These are phyloP conservation scores for Cryptomyrus ogoouensis DNA, from an alignment of 2,113 vertebrate species.

Conservation along the genomic window DNA sequence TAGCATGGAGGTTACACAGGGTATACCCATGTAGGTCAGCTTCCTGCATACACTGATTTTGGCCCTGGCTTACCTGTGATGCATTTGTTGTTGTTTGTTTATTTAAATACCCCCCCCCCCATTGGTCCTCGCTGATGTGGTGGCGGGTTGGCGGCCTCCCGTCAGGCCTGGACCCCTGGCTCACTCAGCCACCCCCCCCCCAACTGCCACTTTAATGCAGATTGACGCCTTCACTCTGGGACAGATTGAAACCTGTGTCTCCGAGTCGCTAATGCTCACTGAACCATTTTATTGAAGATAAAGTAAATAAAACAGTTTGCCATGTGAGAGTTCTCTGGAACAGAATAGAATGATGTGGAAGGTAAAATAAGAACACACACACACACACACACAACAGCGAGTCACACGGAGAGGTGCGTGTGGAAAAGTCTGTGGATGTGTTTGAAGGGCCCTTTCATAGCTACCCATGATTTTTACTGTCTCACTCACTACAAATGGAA, in stretches of 20 bases:
- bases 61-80: neutral
- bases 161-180: slow-evolving; percentile 35
- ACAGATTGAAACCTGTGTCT: slow-evolving; percentile 86
- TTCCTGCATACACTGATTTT: neutral
- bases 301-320: slow-evolving; percentile 94
- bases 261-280: slow-evolving; percentile 84
- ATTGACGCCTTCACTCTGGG: slow-evolving; percentile 66
- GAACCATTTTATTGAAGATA: slow-evolving; percentile 95
- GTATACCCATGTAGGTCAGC: neutral
- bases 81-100: neutral
- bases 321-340: slow-evolving; percentile 80
- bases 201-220: slow-evolving; percentile 62
- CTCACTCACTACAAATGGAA: neutral
- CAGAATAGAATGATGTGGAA: slow-evolving; percentile 78
- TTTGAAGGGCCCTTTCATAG: neutral
- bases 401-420: slow-evolving; percentile 31
- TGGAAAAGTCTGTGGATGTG: neutral
- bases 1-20: slow-evolving; percentile 22
- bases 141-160: slow-evolving; percentile 53
- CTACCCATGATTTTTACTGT: neutral
- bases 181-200: slow-evolving; percentile 29
- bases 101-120: neutral
- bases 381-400: slow-evolving; percentile 43
- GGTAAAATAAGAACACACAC: slow-evolving; percentile 37
- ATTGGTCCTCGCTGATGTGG: slow-evolving; percentile 25